phyloP scores from a whole-genome alignment of 2,888 invertebrate genomes.

The Sarcophaga caerulescens region DNA sequence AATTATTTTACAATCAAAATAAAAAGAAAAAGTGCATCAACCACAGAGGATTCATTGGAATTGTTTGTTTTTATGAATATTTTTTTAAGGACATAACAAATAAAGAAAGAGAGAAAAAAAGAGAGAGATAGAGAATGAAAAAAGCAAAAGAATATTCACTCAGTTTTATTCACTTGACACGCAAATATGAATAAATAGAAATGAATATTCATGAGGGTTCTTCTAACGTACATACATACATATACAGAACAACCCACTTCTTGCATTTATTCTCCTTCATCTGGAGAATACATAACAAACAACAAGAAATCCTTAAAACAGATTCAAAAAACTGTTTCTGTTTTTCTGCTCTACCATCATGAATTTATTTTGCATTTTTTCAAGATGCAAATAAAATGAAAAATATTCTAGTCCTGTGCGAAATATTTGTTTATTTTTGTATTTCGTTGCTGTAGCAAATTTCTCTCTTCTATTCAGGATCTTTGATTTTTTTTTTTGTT shows the following conservation, averaged over 20 bases:
- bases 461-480: no score
- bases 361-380: slow-evolving; percentile 71
- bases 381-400: slow-evolving; percentile 37
- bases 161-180: slow-evolving; percentile 68
- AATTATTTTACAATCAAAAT: no score
- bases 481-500: slow-evolving; percentile 16
- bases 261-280: slow-evolving; percentile 12
- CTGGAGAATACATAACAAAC: slow-evolving; percentile 29
- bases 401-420: slow-evolving; percentile 39
- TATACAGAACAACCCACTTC: slow-evolving; percentile 18
- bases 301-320: slow-evolving; percentile 55
- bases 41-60: no score
- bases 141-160: slow-evolving; percentile 22
- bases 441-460: slow-evolving; percentile 5
- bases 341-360: slow-evolving; percentile 65
- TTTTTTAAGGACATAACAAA: not conserved
- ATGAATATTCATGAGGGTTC: slow-evolving; percentile 69
- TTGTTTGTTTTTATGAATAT: no score
- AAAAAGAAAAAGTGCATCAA: no score
- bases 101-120: not conserved
- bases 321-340: not conserved
- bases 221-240: no score
- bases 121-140: not conserved
- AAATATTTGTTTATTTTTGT: slow-evolving; percentile 58
- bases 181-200: slow-evolving; percentile 71